phyloP scores from a whole-genome alignment of 1,140 invertebrate genomes.

The Paracyclopina nana region DNA sequence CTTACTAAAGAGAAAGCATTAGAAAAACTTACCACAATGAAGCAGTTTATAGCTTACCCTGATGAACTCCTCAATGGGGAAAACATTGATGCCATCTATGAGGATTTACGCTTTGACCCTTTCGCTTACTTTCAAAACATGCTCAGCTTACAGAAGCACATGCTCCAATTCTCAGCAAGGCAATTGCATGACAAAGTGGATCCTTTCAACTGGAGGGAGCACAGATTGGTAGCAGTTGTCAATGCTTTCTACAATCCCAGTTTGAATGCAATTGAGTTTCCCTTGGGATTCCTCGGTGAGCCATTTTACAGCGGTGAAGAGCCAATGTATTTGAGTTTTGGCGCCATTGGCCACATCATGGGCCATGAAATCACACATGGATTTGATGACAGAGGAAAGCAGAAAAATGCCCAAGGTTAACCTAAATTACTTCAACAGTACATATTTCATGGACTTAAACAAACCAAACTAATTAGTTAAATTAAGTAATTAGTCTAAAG shows the following conservation, averaged over 20 bases:
- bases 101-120: constrained; percentile 42
- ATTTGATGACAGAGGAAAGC: constrained; percentile 54
- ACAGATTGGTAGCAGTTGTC: constrained; percentile 51
- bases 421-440: too few species aligned
- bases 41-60: constrained; percentile 56
- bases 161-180: constrained; percentile 49
- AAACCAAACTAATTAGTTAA: too few species aligned
- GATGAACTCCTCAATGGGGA: constrained; percentile 51
- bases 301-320: constrained; percentile 58
- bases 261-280: constrained; percentile 68
- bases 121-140: constrained; percentile 48
- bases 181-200: constrained; percentile 44
- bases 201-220: constrained; percentile 58
- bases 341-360: constrained; percentile 45
- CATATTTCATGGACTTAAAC: too few species aligned
- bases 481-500: too few species aligned
- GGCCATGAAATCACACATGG: constrained; percentile 56
- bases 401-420: too few species aligned
- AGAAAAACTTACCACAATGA: constrained; percentile 32
- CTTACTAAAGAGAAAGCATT: constrained; percentile 17
- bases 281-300: constrained; percentile 65
- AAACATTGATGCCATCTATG: constrained; percentile 52
- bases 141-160: constrained; percentile 48
- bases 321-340: constrained; percentile 64
- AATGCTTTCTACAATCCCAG: constrained; percentile 63